These are phyloP conservation scores for Maniola jurtina DNA, from an alignment of 1,140 invertebrate species.

Conservation along the genomic window DNA sequence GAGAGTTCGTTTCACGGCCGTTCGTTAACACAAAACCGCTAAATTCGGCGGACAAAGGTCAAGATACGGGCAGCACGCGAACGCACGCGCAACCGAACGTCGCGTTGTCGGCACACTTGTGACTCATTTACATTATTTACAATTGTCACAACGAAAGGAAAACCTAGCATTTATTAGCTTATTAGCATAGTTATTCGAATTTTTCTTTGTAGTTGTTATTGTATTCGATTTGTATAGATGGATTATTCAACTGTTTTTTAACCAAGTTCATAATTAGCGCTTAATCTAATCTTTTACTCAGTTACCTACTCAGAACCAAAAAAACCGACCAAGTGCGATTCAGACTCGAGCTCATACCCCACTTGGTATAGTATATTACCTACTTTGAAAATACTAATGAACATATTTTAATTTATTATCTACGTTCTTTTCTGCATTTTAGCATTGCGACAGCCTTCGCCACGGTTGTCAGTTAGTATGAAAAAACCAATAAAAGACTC, in stretches of 20 bases:
- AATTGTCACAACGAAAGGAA: background rate
- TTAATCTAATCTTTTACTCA: no score
- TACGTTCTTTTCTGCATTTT: no score
- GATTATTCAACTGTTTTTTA: background rate
- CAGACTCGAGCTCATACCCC: no score
- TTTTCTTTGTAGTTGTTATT: no score
- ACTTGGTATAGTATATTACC: no score
- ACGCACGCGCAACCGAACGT: slow-evolving; percentile 7
- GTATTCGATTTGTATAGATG: background rate
- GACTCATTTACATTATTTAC: slow-evolving; percentile 4
- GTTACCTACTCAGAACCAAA: no score
- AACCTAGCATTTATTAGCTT: slow-evolving; percentile 1
- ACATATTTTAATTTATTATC: no score
- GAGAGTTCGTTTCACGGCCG: slow-evolving; percentile 29
- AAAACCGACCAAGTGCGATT: no score
- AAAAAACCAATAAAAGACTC: no score
- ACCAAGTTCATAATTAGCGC: background rate
- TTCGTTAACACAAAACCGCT: slow-evolving; percentile 36
- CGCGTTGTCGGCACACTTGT: background rate
- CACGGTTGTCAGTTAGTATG: no score
- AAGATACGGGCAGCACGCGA: slow-evolving; percentile 31
- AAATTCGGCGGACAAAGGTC: slow-evolving; percentile 39
- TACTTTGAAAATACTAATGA: no score
- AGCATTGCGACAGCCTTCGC: no score
- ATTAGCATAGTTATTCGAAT: slow-evolving; percentile 12